Evolutionary conservation across 2,888 invertebrate genomes (phyloP).

Genomic region (Eupithecia tripunctaria): DNA sequence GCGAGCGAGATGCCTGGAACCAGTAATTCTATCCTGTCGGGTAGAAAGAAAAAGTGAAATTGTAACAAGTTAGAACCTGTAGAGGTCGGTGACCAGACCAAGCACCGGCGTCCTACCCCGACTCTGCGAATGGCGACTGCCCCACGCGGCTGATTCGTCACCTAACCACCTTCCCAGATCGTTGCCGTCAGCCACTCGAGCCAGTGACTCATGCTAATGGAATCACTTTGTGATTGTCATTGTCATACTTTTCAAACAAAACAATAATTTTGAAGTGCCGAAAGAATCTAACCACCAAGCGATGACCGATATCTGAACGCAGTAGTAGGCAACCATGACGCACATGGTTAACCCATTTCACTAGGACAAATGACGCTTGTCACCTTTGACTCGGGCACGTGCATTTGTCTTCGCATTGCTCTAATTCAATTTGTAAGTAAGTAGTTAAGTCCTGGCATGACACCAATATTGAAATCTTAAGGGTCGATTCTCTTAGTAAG

Average conservation of each 20-base stretch:
- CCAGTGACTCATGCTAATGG: conserved; percentile 54
- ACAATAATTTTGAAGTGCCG: conserved; percentile 25
- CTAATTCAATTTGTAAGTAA: conserved; percentile 33
- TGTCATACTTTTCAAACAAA: conserved; percentile 17
- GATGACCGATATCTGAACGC: conserved; percentile 3
- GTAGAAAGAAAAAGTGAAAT: conserved; percentile 78
- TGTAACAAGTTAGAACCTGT: conserved; percentile 81
- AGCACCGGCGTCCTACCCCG: conserved; percentile 49
- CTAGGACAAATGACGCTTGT: conserved; percentile 50
- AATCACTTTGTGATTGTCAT: conserved; percentile 43
- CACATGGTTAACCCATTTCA: conserved; percentile 44
- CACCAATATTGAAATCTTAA: not conserved
- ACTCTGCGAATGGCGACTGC: conserved; percentile 64
- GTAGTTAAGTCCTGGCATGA: conserved; percentile 5
- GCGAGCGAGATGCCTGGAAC: conserved; percentile 39
- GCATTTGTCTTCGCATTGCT: conserved; percentile 39
- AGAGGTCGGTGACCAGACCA: conserved; percentile 83
- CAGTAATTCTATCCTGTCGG: conserved; percentile 43
- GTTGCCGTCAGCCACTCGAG: conserved; percentile 50
- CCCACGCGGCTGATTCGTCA: conserved; percentile 74
- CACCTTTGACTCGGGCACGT: conserved; percentile 58
- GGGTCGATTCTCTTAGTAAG: not conserved
- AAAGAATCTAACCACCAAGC: conserved; percentile 14
- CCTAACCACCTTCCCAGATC: conserved; percentile 60
- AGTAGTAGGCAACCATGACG: conserved; percentile 37